Percentiles rank a stretch among this genome's conserved stretches.
Conservation (phyloP, 2,888 invertebrate species). For the Sinotaia quadrata region DNA sequence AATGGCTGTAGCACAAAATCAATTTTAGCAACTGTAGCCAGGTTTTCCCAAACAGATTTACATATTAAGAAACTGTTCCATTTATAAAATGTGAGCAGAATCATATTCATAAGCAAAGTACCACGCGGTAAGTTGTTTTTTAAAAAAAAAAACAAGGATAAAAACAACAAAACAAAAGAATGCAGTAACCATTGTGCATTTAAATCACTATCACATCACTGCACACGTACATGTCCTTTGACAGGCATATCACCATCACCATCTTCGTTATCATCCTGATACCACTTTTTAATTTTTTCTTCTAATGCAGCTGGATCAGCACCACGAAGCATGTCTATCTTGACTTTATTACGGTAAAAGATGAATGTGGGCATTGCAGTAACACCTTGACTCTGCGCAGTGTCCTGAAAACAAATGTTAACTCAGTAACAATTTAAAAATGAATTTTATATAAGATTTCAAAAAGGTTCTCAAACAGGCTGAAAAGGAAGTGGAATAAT, state of each 20-base stretch:
- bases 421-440: too few species aligned
- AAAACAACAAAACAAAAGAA: background rate
- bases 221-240: slow-evolving; percentile 67
- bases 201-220: background rate
- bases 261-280: slow-evolving; percentile 51
- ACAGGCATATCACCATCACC: slow-evolving; percentile 60
- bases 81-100: too few species aligned
- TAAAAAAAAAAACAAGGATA: background rate
- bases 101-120: too few species aligned
- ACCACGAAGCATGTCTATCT: slow-evolving; percentile 87
- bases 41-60: too few species aligned
- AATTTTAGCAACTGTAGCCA: too few species aligned
- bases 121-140: background rate
- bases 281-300: slow-evolving; percentile 87
- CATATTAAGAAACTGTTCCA: too few species aligned
- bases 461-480: too few species aligned
- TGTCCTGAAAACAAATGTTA: slow-evolving; percentile 78
- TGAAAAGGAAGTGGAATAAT: too few species aligned
- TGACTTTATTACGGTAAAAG: slow-evolving; percentile 83
- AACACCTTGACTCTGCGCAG: slow-evolving; percentile 89
- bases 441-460: too few species aligned
- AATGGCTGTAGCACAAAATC: too few species aligned
- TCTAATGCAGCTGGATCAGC: slow-evolving; percentile 88
- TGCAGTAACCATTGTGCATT: too few species aligned
- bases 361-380: slow-evolving; percentile 99